phyloP scores from a whole-genome alignment of 2,797 vertebrate species.

The Pantherophis vulpinus region DNA sequence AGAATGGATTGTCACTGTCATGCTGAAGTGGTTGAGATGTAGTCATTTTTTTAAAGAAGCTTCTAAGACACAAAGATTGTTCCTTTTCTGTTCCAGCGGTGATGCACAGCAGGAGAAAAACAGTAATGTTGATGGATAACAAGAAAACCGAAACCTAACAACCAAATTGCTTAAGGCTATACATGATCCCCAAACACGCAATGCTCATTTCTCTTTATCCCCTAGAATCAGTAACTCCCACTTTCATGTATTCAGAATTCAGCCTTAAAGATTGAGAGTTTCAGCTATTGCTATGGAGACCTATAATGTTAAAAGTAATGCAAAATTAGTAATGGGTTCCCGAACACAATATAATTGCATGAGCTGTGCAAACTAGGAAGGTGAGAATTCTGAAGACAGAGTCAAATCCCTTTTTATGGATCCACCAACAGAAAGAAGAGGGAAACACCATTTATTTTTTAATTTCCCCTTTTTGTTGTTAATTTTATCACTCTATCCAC shows the following conservation, averaged over 20 bases:
- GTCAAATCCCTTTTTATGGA: background rate
- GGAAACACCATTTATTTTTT: background rate
- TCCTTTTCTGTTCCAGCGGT: slow-evolving; percentile 21
- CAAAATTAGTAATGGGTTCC: background rate
- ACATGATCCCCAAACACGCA: background rate
- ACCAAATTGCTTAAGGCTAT: slow-evolving; percentile 21
- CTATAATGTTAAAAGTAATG: background rate
- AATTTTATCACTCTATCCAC: background rate
- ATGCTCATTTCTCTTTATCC: slow-evolving; percentile 29
- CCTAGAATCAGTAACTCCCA: background rate
- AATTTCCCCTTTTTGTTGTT: background rate
- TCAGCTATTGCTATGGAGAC: background rate
- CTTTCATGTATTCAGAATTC: slow-evolving; percentile 20
- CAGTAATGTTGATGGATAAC: background rate
- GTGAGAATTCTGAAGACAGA: background rate
- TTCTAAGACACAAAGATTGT: background rate
- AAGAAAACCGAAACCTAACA: background rate
- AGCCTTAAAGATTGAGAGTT: background rate
- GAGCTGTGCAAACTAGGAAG: background rate
- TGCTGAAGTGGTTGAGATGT: background rate
- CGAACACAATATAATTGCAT: background rate
- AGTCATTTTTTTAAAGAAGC: background rate
- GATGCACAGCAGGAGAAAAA: background rate
- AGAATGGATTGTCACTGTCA: background rate
- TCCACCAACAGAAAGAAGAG: background rate